Conservation (phyloP, 2,888 invertebrate genomes). For the Alitta virens region DNA sequence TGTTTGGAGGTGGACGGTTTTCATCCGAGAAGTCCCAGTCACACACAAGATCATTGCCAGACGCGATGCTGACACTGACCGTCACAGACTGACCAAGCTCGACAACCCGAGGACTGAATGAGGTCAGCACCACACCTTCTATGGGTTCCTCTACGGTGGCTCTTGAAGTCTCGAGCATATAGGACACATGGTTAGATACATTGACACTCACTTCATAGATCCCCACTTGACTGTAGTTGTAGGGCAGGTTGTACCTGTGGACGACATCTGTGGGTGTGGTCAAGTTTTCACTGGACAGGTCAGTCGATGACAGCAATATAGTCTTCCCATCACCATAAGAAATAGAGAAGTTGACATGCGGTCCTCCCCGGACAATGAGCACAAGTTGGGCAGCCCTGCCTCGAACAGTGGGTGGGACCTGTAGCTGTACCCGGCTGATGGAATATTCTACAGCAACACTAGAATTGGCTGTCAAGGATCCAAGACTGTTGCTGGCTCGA, state of each 20-base stretch:
- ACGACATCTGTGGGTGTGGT: too few relatives aligned
- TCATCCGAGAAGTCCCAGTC: constrained; percentile 40
- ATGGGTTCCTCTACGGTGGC: constrained; percentile 20
- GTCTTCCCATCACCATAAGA: constrained; percentile 2
- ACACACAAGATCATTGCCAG: constrained; percentile 41
- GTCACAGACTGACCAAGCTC: constrained; percentile 3
- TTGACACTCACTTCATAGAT: constrained; percentile 11
- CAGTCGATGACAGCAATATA: background rate
- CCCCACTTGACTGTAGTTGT: constrained; percentile 10
- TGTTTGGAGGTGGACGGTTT: background rate
- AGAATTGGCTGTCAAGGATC: constrained; percentile 27
- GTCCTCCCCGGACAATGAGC: background rate
- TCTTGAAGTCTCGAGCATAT: background rate
- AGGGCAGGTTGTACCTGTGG: background rate
- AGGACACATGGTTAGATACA: constrained; percentile 17
- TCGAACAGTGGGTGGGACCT: background rate
- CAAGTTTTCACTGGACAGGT: too few relatives aligned
- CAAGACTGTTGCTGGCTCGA: constrained; percentile 43
- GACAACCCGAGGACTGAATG: constrained; percentile 1
- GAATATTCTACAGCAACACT: constrained; percentile 27
- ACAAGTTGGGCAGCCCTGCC: background rate
- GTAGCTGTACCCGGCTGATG: background rate
- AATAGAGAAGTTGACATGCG: background rate
- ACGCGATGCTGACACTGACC: constrained; percentile 36
- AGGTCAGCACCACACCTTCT: constrained; percentile 8